Evolutionary conservation across 2,113 vertebrate species (phyloP).

Genomic region (Daboia siamensis): DNA sequence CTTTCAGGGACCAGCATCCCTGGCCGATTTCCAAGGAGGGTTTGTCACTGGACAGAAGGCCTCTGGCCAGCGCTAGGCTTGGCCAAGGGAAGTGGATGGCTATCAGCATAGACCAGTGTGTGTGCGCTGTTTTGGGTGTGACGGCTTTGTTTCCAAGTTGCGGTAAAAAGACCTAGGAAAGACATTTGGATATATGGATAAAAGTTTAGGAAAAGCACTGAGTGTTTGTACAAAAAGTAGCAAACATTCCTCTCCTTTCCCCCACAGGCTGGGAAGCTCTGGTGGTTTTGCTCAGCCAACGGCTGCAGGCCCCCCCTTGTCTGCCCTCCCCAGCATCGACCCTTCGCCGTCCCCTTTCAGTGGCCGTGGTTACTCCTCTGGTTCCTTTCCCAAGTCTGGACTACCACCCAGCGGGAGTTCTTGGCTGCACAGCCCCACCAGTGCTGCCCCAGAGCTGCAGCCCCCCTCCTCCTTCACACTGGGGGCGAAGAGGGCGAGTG

Average conservation of each 20-base stretch:
- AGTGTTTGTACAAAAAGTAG: background rate
- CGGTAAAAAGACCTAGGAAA: background rate
- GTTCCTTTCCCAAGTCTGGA: background rate
- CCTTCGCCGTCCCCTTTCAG: background rate
- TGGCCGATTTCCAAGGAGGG: background rate
- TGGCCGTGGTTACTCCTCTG: rapidly evolving
- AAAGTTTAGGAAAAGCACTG: slow-evolving; percentile 18
- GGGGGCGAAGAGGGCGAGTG: background rate
- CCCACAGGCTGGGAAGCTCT: background rate
- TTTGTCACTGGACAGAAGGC: background rate
- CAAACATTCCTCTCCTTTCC: background rate
- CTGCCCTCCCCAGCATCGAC: background rate
- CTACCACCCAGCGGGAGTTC: rapidly evolving
- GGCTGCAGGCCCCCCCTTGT: background rate
- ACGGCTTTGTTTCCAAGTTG: background rate
- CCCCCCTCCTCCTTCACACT: slow-evolving; percentile 71
- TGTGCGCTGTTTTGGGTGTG: background rate
- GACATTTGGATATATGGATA: background rate
- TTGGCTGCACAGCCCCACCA: background rate
- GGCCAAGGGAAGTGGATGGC: background rate
- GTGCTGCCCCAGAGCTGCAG: slow-evolving; percentile 53
- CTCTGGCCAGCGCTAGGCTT: background rate
- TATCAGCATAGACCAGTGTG: background rate
- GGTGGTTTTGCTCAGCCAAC: background rate
- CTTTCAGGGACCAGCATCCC: background rate